Evolutionary conservation across 2,113 vertebrate species (phyloP).

Genomic region (Carassius auratus): DNA sequence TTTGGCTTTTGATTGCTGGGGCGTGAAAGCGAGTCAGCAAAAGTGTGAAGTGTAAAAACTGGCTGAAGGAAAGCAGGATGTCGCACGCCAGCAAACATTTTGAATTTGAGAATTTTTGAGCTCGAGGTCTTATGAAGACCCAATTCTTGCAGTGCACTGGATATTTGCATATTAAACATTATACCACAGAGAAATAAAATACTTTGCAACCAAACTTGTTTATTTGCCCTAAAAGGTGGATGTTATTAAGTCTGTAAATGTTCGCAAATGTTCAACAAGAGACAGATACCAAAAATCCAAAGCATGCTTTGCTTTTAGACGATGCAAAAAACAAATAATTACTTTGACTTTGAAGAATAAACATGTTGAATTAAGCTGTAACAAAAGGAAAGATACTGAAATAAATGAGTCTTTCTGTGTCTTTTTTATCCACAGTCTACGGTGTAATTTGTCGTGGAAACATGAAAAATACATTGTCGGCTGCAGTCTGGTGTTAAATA

Average conservation of each 20-base stretch:
- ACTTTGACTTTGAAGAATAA: constrained; percentile 30
- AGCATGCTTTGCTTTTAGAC: background rate
- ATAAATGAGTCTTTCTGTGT: constrained; percentile 9
- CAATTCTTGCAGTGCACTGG: background rate
- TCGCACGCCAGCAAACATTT: constrained; percentile 29
- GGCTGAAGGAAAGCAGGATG: constrained; percentile 12
- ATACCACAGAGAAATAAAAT: too few relatives aligned
- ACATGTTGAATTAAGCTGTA: constrained; percentile 13
- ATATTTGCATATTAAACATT: too few relatives aligned
- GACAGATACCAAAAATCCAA: background rate
- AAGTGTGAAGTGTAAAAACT: constrained; percentile 46
- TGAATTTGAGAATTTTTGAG: background rate
- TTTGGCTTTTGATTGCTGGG: constrained; percentile 45
- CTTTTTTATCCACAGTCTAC: background rate
- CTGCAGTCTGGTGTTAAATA: constrained; percentile 53
- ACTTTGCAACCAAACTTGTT: too few relatives aligned
- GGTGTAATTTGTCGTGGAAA: constrained; percentile 40
- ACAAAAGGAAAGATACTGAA: background rate
- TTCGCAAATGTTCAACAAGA: background rate
- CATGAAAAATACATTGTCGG: constrained; percentile 50
- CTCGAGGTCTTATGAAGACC: background rate
- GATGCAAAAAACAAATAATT: constrained; percentile 5
- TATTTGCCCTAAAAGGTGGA: too few relatives aligned
- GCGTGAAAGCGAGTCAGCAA: constrained; percentile 47
- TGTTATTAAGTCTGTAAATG: too few relatives aligned